A percentile compares a stretch with the other conserved stretches of the same genome.
Conservation (phyloP, 1,140 invertebrate genomes). For the Steinernema feltiae region DNA sequence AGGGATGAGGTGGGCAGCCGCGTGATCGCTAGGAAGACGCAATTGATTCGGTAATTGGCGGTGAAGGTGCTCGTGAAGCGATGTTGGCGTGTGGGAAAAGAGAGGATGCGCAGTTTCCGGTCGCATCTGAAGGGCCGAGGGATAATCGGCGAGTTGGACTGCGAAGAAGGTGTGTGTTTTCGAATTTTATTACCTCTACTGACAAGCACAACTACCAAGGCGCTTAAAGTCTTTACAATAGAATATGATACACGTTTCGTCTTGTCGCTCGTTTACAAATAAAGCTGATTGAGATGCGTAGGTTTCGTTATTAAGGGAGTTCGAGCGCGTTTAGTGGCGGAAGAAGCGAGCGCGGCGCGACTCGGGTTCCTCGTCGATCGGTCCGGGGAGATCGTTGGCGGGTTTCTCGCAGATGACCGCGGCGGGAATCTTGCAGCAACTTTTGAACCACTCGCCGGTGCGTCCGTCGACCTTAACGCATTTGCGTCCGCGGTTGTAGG, state of each 20-base stretch:
- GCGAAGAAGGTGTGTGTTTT: no score
- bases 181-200: not conserved
- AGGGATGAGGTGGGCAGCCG: not conserved
- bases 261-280: conserved; percentile 11
- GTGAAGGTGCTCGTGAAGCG: not conserved
- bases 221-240: not conserved
- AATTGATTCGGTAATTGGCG: conserved; percentile 11
- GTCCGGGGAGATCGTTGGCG: not conserved
- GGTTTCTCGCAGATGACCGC: not conserved
- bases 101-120: no score
- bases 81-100: not conserved
- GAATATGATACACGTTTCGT: not conserved
- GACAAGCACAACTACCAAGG: not conserved
- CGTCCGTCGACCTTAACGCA: conserved; percentile 3
- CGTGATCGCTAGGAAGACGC: not conserved
- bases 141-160: not conserved
- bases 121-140: no score
- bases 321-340: not conserved
- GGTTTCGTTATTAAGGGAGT: not conserved
- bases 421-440: conserved; percentile 7
- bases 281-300: conserved; percentile 13
- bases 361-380: not conserved
- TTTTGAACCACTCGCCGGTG: conserved; percentile 13
- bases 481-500: not conserved
- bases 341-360: not conserved